These are phyloP conservation scores for Arctocebus calabarensis DNA, from an alignment of 2,797 vertebrate genomes.

Conservation along the genomic window DNA sequence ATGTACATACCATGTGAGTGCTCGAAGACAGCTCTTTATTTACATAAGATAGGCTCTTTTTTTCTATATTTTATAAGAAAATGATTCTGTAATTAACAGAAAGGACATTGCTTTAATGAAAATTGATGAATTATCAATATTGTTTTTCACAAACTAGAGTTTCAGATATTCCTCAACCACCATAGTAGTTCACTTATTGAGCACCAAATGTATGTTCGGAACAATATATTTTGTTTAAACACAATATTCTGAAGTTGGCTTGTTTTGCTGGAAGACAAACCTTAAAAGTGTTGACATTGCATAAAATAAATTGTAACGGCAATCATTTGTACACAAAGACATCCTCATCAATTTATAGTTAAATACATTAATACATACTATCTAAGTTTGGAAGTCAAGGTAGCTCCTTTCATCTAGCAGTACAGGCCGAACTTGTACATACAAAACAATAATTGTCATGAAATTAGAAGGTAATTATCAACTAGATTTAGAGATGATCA, in stretches of 20 bases:
- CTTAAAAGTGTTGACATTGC: background rate
- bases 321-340: background rate
- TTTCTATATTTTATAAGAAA: background rate
- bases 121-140: constrained; percentile 2
- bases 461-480: background rate
- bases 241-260: background rate
- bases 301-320: background rate
- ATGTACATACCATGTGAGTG: background rate
- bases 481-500: background rate
- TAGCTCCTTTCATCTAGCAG: background rate
- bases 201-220: background rate
- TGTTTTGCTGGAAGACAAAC: background rate
- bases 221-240: background rate
- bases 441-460: background rate
- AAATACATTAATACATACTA: background rate
- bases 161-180: constrained; percentile 6
- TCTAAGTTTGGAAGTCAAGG: background rate
- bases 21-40: background rate
- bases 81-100: background rate
- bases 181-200: background rate
- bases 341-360: background rate
- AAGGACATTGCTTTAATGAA: background rate
- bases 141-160: background rate
- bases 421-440: accelerated
- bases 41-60: background rate